Evolutionary conservation across 2,113 vertebrate species (phyloP).

Genomic region (Spea bombifrons): DNA sequence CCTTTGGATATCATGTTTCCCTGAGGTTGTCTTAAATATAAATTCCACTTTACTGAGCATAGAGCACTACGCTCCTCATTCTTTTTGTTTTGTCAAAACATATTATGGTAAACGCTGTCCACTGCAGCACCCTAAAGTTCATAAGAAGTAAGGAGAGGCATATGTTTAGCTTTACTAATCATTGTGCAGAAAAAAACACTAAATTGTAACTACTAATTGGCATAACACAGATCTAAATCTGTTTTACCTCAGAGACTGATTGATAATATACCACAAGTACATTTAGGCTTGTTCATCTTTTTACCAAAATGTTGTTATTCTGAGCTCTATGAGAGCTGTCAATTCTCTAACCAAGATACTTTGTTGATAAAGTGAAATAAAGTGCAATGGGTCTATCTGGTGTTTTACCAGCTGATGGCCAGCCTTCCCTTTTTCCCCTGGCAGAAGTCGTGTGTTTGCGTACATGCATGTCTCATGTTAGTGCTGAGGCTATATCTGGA

Average conservation of each 20-base stretch:
- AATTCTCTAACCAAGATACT: neutral
- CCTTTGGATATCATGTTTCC: slow-evolving; percentile 54
- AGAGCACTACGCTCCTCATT: slow-evolving; percentile 64
- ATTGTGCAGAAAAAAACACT: no score
- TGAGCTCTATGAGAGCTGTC: neutral
- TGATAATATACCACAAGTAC: neutral
- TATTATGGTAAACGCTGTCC: slow-evolving; percentile 49
- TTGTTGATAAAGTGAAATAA: neutral
- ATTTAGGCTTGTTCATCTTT: neutral
- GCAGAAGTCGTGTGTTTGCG: no score
- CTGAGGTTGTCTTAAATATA: slow-evolving; percentile 58
- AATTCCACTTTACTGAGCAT: slow-evolving; percentile 55
- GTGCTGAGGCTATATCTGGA: no score
- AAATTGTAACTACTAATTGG: neutral
- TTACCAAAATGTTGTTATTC: neutral
- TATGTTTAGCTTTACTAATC: neutral
- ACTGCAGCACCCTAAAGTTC: slow-evolving; percentile 1
- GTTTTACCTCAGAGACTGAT: neutral
- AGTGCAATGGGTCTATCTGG: neutral
- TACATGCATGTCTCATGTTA: no score
- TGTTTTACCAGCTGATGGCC: no score
- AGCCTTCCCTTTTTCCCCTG: no score
- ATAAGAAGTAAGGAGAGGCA: slow-evolving; percentile 2
- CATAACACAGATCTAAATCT: neutral
- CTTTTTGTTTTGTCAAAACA: slow-evolving; percentile 69